Conservation (phyloP, 1,140 invertebrate species). For the Colletes gigas region DNA sequence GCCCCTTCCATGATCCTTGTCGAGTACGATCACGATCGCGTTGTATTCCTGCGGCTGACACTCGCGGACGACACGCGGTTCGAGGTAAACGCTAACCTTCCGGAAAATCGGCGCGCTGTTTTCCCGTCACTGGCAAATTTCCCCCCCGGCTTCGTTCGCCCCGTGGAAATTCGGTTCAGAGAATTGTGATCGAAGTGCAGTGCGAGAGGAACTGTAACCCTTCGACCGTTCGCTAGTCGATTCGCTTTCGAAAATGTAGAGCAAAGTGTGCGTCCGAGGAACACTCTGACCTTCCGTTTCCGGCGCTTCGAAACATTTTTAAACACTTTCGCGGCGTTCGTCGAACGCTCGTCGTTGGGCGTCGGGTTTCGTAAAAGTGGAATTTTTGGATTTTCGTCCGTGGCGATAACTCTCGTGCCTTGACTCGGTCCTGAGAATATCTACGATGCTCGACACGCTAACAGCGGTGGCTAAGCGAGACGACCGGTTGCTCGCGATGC, state of each 20-base stretch:
- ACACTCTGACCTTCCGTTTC: too few species aligned
- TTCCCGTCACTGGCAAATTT: background rate
- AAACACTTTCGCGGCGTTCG: too few species aligned
- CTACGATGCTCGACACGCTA: conserved; percentile 29
- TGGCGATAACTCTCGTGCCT: background rate
- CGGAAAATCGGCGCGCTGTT: conserved; percentile 21
- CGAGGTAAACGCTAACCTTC: conserved; percentile 43
- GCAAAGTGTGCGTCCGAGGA: too few species aligned
- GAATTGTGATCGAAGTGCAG: background rate
- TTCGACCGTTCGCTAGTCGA: background rate
- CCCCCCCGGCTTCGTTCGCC: too few species aligned
- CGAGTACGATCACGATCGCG: conserved; percentile 56
- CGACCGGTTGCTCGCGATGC: conserved; percentile 40
- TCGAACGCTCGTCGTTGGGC: too few species aligned
- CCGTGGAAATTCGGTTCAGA: too few species aligned
- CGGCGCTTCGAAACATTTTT: too few species aligned
- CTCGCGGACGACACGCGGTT: conserved; percentile 59
- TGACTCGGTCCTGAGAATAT: conserved; percentile 6
- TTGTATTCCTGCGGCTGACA: conserved; percentile 56
- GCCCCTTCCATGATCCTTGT: conserved; percentile 57
- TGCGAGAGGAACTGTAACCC: background rate
- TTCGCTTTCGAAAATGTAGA: background rate
- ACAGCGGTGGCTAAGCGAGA: conserved; percentile 11
- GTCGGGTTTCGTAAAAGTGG: background rate
- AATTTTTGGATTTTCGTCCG: background rate